Evolutionary conservation across 2,888 invertebrate species (phyloP).

Genomic region (Drosophila maculinotata): DNA sequence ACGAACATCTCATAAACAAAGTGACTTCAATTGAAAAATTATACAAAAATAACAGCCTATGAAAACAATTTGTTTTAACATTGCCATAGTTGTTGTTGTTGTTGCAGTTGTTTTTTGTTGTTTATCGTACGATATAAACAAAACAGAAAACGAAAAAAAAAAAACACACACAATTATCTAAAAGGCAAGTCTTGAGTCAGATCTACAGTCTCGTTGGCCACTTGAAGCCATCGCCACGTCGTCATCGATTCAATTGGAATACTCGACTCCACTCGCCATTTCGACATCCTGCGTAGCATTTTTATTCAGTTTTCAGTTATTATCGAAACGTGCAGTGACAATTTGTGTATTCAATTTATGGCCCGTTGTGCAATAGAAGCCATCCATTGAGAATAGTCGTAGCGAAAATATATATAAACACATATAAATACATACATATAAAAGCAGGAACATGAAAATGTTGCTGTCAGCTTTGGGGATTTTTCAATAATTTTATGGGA

Average conservation of each 20-base stretch:
- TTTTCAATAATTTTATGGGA: slow-evolving; percentile 49
- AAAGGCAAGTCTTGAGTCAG: slow-evolving; percentile 21
- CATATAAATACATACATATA: slow-evolving; percentile 1
- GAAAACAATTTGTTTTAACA: slow-evolving; percentile 43
- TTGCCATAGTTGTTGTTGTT: slow-evolving; percentile 8
- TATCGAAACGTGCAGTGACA: slow-evolving; percentile 67
- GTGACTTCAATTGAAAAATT: slow-evolving; percentile 68
- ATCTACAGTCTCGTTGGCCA: slow-evolving; percentile 27
- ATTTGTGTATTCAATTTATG: slow-evolving; percentile 68
- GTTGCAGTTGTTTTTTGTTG: slow-evolving; percentile 28
- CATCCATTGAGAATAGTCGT: slow-evolving; percentile 14
- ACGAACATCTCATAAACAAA: slow-evolving; percentile 59
- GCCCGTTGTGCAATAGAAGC: slow-evolving; percentile 56
- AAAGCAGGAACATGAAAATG: slow-evolving; percentile 6
- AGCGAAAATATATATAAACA: slow-evolving; percentile 8
- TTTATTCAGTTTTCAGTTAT: slow-evolving; percentile 46
- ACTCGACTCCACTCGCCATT: slow-evolving; percentile 39
- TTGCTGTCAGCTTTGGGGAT: slow-evolving; percentile 18
- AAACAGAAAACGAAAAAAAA: slow-evolving; percentile 33
- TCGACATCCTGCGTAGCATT: slow-evolving; percentile 60
- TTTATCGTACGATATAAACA: slow-evolving; percentile 52
- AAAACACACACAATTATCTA: slow-evolving; percentile 45
- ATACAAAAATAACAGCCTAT: slow-evolving; percentile 63
- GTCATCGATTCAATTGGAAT: slow-evolving; percentile 19
- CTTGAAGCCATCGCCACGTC: slow-evolving; percentile 60